phyloP scores from a whole-genome alignment of 1,140 invertebrate genomes.

The Zaprionus capensis region DNA sequence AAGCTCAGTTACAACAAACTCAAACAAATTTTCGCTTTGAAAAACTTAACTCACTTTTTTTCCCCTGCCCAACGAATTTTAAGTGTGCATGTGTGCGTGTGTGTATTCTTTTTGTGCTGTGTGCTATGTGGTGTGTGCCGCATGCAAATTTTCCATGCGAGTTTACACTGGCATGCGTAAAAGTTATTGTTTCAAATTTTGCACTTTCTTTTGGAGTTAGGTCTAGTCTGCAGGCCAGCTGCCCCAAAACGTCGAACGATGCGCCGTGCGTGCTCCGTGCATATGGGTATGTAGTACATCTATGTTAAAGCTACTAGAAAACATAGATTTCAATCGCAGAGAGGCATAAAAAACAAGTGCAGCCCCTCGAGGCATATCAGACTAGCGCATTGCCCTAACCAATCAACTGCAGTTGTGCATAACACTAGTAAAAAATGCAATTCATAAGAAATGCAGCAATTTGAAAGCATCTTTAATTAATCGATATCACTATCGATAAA shows the following conservation, averaged over 20 bases:
- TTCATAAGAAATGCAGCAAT: not conserved
- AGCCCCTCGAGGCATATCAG: not conserved
- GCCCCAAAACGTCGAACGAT: conserved; percentile 20
- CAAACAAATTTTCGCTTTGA: conserved; percentile 76
- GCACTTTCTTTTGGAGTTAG: conserved; percentile 71
- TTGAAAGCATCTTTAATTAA: too few species aligned
- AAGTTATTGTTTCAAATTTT: conserved; percentile 81
- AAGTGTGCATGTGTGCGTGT: conserved; percentile 12
- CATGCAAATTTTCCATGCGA: conserved; percentile 74
- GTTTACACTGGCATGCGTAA: conserved; percentile 77
- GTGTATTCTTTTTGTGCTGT: conserved; percentile 29
- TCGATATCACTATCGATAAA: not conserved
- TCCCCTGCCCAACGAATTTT: conserved; percentile 3
- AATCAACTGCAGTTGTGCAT: not conserved
- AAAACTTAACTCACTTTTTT: conserved; percentile 43
- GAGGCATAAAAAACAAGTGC: not conserved
- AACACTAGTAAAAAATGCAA: not conserved
- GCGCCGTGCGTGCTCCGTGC: not conserved
- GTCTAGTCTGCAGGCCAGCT: conserved; percentile 34
- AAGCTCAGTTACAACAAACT: conserved; percentile 71
- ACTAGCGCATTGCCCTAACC: not conserved
- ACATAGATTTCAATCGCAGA: conserved; percentile 29
- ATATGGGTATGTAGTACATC: conserved; percentile 1
- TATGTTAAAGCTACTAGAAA: conserved; percentile 2
- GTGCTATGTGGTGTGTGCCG: conserved; percentile 20